Conservation (phyloP, 2,113 vertebrate genomes). For the Eulemur macaco region DNA sequence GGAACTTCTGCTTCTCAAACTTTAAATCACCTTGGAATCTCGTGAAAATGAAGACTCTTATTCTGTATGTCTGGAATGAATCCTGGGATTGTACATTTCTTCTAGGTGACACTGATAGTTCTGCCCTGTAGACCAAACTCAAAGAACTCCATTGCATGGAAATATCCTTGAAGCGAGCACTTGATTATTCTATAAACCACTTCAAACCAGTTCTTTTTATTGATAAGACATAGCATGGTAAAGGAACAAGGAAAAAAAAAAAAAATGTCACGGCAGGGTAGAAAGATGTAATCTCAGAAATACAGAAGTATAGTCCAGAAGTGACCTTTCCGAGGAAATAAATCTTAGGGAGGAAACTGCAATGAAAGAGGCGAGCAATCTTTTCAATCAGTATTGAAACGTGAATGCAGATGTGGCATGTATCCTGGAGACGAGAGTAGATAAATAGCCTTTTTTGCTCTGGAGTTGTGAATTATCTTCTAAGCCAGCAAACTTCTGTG, state of each 20-base stretch:
- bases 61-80: background rate
- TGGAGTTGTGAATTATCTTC: background rate
- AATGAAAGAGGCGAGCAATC: background rate
- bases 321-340: background rate
- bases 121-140: background rate
- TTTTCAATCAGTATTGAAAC: background rate
- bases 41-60: background rate
- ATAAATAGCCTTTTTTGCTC: background rate
- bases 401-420: too few species aligned
- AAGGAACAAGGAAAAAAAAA: background rate
- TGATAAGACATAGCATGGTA: background rate
- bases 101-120: too few species aligned
- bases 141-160: background rate
- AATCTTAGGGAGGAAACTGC: background rate
- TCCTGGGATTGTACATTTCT: background rate
- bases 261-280: background rate
- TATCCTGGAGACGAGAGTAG: background rate
- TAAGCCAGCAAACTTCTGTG: background rate
- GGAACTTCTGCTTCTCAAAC: background rate
- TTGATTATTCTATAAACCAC: background rate
- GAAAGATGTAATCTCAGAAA: background rate
- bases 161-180: background rate
- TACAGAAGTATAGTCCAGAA: background rate
- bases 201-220: background rate
- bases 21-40: background rate